A percentile compares a stretch with the other conserved stretches of the same genome.
Evolutionary conservation across 1,140 invertebrate genomes (phyloP).

Genomic region (Drosophila murphyi): DNA sequence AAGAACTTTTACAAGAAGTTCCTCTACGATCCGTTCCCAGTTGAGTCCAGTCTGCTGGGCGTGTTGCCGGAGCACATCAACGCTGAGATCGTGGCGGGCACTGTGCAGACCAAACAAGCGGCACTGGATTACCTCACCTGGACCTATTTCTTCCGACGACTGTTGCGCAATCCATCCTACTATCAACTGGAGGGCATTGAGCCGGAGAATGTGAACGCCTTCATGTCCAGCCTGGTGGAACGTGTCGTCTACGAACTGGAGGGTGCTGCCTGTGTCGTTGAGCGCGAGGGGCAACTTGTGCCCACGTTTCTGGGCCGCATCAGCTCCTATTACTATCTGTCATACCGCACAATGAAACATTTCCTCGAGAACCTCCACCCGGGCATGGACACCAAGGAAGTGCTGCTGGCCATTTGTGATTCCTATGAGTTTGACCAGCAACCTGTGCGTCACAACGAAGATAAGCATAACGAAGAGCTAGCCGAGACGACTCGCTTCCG

Average conservation of each 20-base stretch:
- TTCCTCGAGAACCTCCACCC: slow-evolving; percentile 90
- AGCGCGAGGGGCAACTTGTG: slow-evolving; percentile 88
- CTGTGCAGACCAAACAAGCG: slow-evolving; percentile 96
- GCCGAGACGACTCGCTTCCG: slow-evolving; percentile 91
- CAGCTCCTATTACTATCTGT: slow-evolving; percentile 98
- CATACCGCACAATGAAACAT: slow-evolving; percentile 94
- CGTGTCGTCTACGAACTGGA: slow-evolving; percentile 89
- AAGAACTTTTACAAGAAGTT: slow-evolving; percentile 99
- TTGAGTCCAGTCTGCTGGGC: slow-evolving; percentile 96
- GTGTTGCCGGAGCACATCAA: slow-evolving; percentile 98
- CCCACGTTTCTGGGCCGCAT: slow-evolving; percentile 96
- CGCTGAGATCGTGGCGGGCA: slow-evolving; percentile 98
- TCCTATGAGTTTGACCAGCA: slow-evolving; percentile 96
- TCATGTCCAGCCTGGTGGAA: slow-evolving; percentile 91
- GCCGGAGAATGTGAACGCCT: slow-evolving; percentile 90
- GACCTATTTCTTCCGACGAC: slow-evolving; percentile 98
- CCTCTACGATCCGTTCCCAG: slow-evolving; percentile 99
- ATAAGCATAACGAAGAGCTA: slow-evolving; percentile 96
- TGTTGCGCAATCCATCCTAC: slow-evolving; percentile 97
- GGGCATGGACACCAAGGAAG: slow-evolving; percentile 89
- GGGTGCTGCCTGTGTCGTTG: slow-evolving; percentile 91
- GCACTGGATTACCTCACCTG: slow-evolving; percentile 98
- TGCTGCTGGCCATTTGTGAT: slow-evolving; percentile 93
- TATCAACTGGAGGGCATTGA: slow-evolving; percentile 94
- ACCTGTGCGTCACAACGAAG: slow-evolving; percentile 99